Percentiles rank a stretch among this genome's conserved stretches.
phyloP scores from a whole-genome alignment of 2,797 vertebrate species.

The Eupleurogrammus muticus region DNA sequence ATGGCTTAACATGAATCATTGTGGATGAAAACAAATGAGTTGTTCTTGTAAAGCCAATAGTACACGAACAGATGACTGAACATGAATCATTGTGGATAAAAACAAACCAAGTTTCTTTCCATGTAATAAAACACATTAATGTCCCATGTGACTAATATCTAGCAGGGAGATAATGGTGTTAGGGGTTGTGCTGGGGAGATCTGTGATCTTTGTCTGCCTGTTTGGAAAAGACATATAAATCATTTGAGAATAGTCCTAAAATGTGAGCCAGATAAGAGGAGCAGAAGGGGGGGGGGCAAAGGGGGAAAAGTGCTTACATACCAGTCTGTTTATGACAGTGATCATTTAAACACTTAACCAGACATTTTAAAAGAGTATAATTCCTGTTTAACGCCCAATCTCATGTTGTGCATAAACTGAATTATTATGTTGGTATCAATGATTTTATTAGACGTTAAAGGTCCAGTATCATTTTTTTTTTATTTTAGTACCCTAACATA shows the following conservation, averaged over 20 bases:
- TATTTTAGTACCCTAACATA: too few species aligned
- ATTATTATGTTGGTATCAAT: neutral
- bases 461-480: too few species aligned
- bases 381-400: neutral
- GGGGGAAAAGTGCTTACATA: conserved; percentile 60
- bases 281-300: conserved; percentile 22
- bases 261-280: conserved; percentile 67
- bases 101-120: conserved; percentile 63
- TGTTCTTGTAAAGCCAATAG: conserved; percentile 38
- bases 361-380: conserved; percentile 28
- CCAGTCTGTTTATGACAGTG: conserved; percentile 60
- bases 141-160: conserved; percentile 73
- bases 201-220: conserved; percentile 72
- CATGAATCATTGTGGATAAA: conserved; percentile 64
- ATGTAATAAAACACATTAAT: conserved; percentile 73
- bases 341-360: conserved; percentile 57
- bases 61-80: conserved; percentile 56
- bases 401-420: neutral
- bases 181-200: conserved; percentile 53
- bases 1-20: conserved; percentile 43
- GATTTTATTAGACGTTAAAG: conserved; percentile 15
- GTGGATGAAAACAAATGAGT: neutral
- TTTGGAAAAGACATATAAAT: conserved; percentile 76
- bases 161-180: conserved; percentile 64
- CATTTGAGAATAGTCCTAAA: conserved; percentile 70